A percentile compares a stretch with the other conserved stretches of the same genome.
These are phyloP conservation scores for Sitodiplosis mosellana DNA, from an alignment of 1,140 invertebrate genomes.

Conservation along the genomic window DNA sequence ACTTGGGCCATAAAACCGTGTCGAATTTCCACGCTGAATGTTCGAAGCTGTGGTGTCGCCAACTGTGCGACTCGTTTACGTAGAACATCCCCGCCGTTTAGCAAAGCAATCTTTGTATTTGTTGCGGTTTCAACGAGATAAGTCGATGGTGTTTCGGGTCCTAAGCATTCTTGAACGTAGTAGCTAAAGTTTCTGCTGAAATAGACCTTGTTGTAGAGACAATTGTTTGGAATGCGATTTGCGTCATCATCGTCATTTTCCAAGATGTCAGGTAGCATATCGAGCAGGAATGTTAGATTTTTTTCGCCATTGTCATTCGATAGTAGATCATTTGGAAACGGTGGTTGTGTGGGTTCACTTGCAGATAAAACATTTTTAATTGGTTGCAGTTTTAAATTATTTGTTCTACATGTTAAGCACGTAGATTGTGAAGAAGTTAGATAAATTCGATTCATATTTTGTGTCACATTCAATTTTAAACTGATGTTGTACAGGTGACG, in stretches of 20 bases:
- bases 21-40: slow-evolving; percentile 35
- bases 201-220: slow-evolving; percentile 40
- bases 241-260: neutral
- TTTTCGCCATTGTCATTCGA: neutral
- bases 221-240: slow-evolving; percentile 28
- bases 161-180: slow-evolving; percentile 48
- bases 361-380: neutral
- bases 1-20: slow-evolving; percentile 33
- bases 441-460: slow-evolving; percentile 19
- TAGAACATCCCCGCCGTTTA: slow-evolving; percentile 33
- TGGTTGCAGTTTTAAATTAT: slow-evolving; percentile 7
- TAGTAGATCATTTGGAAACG: too few species aligned
- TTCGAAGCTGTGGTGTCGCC: slow-evolving; percentile 35
- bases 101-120: slow-evolving; percentile 31
- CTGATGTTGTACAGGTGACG: slow-evolving; percentile 51
- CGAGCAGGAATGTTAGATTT: neutral
- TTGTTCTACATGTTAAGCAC: slow-evolving; percentile 15
- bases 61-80: slow-evolving; percentile 28
- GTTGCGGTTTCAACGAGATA: slow-evolving; percentile 36
- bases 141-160: slow-evolving; percentile 44
- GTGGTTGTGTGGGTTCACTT: neutral
- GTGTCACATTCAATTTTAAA: slow-evolving; percentile 23
- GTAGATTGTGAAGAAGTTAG: slow-evolving; percentile 20
- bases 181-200: slow-evolving; percentile 41
- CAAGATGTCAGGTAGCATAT: neutral